Percentiles rank a stretch among this genome's conserved stretches.
Conservation (phyloP, 1,140 invertebrate genomes). For the Apis dorsata region DNA sequence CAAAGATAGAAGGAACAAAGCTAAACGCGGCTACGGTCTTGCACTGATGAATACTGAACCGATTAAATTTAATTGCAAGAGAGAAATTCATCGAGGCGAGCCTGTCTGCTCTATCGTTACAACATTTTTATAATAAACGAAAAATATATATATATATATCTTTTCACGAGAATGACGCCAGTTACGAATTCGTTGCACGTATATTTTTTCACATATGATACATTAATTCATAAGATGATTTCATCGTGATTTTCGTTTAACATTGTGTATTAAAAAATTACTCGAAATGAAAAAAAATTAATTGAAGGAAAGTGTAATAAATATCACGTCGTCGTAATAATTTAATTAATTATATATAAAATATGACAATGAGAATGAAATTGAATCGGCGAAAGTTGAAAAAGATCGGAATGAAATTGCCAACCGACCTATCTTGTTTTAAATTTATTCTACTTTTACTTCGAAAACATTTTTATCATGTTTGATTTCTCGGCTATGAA, state of each 20-base stretch:
- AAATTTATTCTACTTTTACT: too few relatives aligned
- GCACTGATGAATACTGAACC: conserved; percentile 9
- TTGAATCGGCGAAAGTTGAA: too few relatives aligned
- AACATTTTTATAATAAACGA: background rate
- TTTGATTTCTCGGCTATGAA: too few relatives aligned
- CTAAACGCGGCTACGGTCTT: conserved; percentile 4
- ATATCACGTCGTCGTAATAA: background rate
- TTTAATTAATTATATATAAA: background rate
- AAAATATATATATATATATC: background rate
- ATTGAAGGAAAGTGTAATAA: background rate
- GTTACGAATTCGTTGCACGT: background rate
- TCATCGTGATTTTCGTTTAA: background rate
- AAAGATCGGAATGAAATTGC: too few relatives aligned
- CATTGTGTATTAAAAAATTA: background rate
- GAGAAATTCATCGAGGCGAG: conserved; percentile 15
- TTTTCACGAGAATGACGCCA: background rate
- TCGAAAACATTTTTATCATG: too few relatives aligned
- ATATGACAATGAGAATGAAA: too few relatives aligned
- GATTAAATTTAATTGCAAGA: conserved; percentile 49
- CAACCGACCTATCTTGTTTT: too few relatives aligned
- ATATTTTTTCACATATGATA: background rate
- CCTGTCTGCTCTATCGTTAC: background rate
- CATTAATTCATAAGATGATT: background rate
- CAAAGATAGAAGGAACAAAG: conserved; percentile 50
- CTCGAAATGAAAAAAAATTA: background rate